Conservation (phyloP, 2,113 vertebrate genomes). For the Heloderma charlesbogerti region DNA sequence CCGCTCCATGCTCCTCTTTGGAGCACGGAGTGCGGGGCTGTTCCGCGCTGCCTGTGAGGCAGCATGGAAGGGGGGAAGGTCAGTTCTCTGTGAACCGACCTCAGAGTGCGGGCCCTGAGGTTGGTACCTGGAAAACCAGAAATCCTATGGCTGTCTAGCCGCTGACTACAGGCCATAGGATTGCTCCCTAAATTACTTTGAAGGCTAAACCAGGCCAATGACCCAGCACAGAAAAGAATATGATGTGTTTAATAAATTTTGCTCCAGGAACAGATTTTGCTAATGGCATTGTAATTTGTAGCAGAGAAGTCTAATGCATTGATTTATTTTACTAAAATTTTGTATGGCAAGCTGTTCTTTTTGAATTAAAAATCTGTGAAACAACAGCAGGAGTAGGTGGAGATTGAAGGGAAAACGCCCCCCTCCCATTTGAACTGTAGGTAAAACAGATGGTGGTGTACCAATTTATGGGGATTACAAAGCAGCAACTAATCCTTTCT, state of each 20-base stretch:
- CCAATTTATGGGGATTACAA: conserved; percentile 58
- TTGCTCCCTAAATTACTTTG: not conserved
- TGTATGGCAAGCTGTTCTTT: not conserved
- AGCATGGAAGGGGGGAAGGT: too few species aligned
- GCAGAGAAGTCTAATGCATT: conserved; percentile 30
- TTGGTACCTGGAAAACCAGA: too few species aligned
- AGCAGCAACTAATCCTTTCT: conserved; percentile 57
- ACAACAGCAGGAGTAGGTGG: conserved; percentile 16
- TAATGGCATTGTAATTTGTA: not conserved
- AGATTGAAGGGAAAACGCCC: conserved; percentile 40
- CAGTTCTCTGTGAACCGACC: too few species aligned
- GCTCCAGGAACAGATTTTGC: not conserved
- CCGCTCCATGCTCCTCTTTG: too few species aligned
- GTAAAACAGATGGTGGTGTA: conserved; percentile 53
- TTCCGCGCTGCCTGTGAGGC: too few species aligned
- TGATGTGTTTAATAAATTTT: not conserved
- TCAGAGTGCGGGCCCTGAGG: too few species aligned
- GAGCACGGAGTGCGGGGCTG: too few species aligned
- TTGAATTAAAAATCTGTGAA: conserved; percentile 17
- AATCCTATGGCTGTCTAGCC: too few species aligned
- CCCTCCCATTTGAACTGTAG: not conserved
- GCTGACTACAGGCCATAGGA: too few species aligned
- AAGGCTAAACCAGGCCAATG: fast-evolving
- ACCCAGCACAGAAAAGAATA: not conserved
- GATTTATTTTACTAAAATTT: not conserved